phyloP scores from a whole-genome alignment of 2,888 invertebrate genomes.

The Lissonota sp. region DNA sequence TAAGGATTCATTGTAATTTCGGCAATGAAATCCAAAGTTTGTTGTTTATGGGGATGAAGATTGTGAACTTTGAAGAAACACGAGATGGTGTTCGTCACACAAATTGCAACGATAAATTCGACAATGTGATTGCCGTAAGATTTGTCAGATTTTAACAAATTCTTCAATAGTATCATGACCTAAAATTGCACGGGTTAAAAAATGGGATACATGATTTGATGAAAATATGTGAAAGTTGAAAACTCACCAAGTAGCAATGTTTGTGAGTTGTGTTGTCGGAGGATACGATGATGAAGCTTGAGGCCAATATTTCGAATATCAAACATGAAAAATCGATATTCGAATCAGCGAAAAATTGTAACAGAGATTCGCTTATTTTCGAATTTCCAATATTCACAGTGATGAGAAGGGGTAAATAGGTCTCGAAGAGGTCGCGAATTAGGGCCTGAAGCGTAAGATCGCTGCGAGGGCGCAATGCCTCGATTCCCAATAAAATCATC shows the following conservation, averaged over 20 bases:
- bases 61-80: slow-evolving; percentile 80
- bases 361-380: slow-evolving; percentile 75
- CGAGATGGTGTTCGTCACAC: slow-evolving; percentile 72
- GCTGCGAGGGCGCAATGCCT: slow-evolving; percentile 73
- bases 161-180: slow-evolving; percentile 77
- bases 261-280: slow-evolving; percentile 77
- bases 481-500: slow-evolving; percentile 79
- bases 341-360: slow-evolving; percentile 77
- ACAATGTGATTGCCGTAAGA: slow-evolving; percentile 69
- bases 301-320: slow-evolving; percentile 75
- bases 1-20: slow-evolving; percentile 73
- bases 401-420: slow-evolving; percentile 78
- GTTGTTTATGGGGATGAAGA: slow-evolving; percentile 78
- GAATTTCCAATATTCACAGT: slow-evolving; percentile 69
- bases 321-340: slow-evolving; percentile 71
- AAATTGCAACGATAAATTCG: slow-evolving; percentile 75
- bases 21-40: slow-evolving; percentile 75
- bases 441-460: slow-evolving; percentile 77
- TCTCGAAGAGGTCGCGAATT: slow-evolving; percentile 78
- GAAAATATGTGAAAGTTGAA: slow-evolving; percentile 33
- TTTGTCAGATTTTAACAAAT: slow-evolving; percentile 73
- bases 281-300: slow-evolving; percentile 74
- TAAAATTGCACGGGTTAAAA: slow-evolving; percentile 46
- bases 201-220: background rate
- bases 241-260: slow-evolving; percentile 77